These are phyloP conservation scores for Phortica magna DNA, from an alignment of 2,888 invertebrate genomes.

Conservation along the genomic window DNA sequence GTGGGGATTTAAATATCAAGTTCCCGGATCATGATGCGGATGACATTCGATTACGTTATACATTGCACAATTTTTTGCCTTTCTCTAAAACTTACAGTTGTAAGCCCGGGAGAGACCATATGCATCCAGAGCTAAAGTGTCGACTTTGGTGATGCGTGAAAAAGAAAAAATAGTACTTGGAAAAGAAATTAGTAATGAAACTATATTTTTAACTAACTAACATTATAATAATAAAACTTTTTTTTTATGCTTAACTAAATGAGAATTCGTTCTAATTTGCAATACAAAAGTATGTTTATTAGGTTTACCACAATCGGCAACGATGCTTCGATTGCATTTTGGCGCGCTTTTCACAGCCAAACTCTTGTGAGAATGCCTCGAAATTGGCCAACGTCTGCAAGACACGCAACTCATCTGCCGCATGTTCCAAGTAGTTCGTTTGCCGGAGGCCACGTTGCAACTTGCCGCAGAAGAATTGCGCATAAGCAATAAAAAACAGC, in stretches of 20 bases:
- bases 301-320: conserved; percentile 69
- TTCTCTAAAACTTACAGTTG: conserved; percentile 63
- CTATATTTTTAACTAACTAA: background rate
- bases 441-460: conserved; percentile 60
- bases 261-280: background rate
- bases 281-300: background rate
- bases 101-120: conserved; percentile 45
- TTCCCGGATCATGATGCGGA: conserved; percentile 68
- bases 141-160: conserved; percentile 58
- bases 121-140: conserved; percentile 65
- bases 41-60: conserved; percentile 61
- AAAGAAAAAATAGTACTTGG: background rate
- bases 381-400: conserved; percentile 73
- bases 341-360: conserved; percentile 65
- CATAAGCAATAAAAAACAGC: conserved; percentile 72
- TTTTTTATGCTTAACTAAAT: background rate
- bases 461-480: conserved; percentile 74
- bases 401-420: conserved; percentile 70
- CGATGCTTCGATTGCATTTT: conserved; percentile 71
- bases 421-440: conserved; percentile 65
- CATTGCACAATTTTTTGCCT: conserved; percentile 59
- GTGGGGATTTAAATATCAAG: conserved; percentile 48
- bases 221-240: background rate
- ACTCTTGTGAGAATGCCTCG: conserved; percentile 71
- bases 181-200: background rate